Conservation (phyloP, 2,113 vertebrate genomes). For the Mandrillus leucophaeus region DNA sequence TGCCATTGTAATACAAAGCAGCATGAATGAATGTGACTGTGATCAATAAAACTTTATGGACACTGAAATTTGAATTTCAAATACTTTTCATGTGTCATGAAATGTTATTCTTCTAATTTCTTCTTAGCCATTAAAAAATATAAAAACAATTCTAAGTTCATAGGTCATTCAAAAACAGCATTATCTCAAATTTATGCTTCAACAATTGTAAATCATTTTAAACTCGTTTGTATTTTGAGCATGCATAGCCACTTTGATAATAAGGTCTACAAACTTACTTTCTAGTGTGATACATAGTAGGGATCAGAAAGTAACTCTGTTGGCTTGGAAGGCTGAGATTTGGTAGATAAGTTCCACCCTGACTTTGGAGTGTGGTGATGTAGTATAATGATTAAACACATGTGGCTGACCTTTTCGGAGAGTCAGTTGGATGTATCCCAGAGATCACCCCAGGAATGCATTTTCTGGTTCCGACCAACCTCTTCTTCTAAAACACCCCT, state of each 20-base stretch:
- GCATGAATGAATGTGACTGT: background rate
- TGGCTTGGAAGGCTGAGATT: background rate
- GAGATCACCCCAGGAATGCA: background rate
- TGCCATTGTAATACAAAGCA: background rate
- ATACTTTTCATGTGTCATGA: background rate
- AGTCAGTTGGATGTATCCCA: background rate
- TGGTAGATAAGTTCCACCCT: background rate
- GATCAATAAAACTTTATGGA: background rate
- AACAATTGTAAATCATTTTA: background rate
- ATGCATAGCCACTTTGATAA: background rate
- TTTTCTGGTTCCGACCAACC: background rate
- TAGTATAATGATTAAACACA: background rate
- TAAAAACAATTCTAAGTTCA: background rate
- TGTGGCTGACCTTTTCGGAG: background rate
- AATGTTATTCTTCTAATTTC: background rate
- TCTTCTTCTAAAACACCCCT: background rate
- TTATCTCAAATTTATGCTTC: background rate
- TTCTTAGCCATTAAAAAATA: background rate
- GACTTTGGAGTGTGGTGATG: background rate
- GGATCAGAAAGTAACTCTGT: background rate
- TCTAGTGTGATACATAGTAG: background rate
- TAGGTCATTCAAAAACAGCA: background rate
- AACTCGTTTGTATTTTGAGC: background rate
- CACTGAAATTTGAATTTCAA: background rate
- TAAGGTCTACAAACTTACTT: background rate